These are phyloP conservation scores for Cremastinae sp. DNA, from an alignment of 2,888 invertebrate genomes.

Conservation along the genomic window DNA sequence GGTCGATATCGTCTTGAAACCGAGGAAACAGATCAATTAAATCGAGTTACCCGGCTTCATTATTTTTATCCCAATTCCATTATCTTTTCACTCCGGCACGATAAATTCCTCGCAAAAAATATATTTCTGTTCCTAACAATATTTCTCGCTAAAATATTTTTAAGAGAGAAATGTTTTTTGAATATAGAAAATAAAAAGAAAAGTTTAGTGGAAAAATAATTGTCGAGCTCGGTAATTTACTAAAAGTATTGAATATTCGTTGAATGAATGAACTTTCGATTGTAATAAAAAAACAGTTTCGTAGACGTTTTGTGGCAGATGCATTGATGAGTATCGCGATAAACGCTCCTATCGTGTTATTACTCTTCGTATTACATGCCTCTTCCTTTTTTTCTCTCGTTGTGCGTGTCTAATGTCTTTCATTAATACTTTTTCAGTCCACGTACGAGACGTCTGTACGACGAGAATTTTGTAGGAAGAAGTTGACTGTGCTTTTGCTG, in stretches of 20 bases:
- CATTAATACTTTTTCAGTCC: slow-evolving; percentile 30
- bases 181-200: too few species aligned
- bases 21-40: slow-evolving; percentile 11
- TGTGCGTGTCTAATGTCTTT: slow-evolving; percentile 35
- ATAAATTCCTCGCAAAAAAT: background rate
- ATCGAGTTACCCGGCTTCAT: background rate
- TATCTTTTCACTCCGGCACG: background rate
- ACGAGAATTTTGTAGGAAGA: too few species aligned
- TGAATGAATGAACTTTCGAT: too few species aligned
- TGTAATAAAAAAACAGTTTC: too few species aligned
- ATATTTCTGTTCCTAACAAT: too few species aligned
- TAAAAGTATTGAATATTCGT: too few species aligned
- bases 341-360: background rate
- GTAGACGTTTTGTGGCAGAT: background rate
- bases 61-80: slow-evolving; percentile 23
- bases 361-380: slow-evolving; percentile 13
- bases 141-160: too few species aligned
- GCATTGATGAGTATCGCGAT: background rate
- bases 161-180: too few species aligned
- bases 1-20: background rate
- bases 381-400: background rate
- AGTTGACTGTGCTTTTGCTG: too few species aligned
- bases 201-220: too few species aligned
- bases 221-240: too few species aligned
- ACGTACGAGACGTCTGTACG: slow-evolving; percentile 11